These are phyloP conservation scores for Morelia viridis DNA, from an alignment of 2,797 vertebrate genomes.

Conservation along the genomic window DNA sequence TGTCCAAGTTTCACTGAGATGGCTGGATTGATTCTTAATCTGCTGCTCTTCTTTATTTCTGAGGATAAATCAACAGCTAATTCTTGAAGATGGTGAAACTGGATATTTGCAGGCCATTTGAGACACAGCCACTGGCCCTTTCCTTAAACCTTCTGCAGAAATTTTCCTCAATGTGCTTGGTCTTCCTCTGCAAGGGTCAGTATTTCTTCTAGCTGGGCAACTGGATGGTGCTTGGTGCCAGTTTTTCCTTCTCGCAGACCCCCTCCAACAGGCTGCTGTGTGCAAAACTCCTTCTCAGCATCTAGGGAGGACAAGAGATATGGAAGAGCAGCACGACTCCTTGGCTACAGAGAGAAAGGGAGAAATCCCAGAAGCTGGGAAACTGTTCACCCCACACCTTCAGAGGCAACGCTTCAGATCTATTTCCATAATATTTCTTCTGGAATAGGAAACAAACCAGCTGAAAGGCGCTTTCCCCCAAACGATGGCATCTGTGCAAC, in stretches of 20 bases:
- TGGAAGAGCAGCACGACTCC: neutral
- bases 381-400: neutral
- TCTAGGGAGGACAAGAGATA: neutral
- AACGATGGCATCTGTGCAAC: neutral
- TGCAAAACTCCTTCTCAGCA: neutral
- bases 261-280: neutral
- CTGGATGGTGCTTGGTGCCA: neutral
- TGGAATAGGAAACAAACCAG: neutral
- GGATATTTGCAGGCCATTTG: neutral
- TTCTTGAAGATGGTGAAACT: neutral
- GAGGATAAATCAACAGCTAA: neutral
- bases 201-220: neutral
- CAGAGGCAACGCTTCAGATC: neutral
- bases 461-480: neutral
- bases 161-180: neutral
- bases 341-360: neutral
- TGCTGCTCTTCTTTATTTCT: neutral
- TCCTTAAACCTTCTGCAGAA: neutral
- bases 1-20: neutral
- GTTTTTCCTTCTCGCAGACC: neutral
- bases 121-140: neutral
- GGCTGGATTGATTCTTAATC: neutral
- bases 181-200: neutral
- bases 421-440: neutral
- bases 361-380: neutral